A percentile compares a stretch with the other conserved stretches of the same genome.
phyloP scores from a whole-genome alignment of 64 coral and sea anemone species.

The Pocillopora damicornis region DNA sequence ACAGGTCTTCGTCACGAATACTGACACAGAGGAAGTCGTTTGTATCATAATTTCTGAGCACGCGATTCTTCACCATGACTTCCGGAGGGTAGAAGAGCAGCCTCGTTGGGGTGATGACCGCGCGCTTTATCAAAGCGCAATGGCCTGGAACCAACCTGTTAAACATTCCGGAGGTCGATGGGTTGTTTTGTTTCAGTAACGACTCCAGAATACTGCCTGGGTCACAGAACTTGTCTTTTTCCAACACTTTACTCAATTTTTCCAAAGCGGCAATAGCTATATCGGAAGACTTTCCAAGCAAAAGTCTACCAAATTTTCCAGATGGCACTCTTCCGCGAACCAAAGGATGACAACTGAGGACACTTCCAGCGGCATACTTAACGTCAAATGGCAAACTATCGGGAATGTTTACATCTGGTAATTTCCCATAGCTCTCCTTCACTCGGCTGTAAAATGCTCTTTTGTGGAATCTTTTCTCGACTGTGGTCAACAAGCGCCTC shows the following conservation, averaged over 20 bases:
- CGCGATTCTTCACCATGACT: constrained; percentile 92
- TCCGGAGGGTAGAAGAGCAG: constrained; percentile 69
- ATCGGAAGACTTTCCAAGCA: constrained; percentile 47
- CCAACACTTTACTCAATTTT: constrained; percentile 45
- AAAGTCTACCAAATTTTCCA: constrained; percentile 32
- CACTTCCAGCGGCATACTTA: constrained; percentile 57
- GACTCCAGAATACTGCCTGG: constrained; percentile 37
- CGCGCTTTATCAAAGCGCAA: constrained; percentile 82
- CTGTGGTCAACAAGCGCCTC: neutral
- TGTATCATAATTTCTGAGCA: constrained; percentile 73
- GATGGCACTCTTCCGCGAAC: constrained; percentile 39
- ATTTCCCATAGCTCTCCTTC: constrained; percentile 13
- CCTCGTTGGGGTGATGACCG: constrained; percentile 85
- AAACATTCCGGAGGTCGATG: constrained; percentile 30
- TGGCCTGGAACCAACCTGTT: constrained; percentile 62
- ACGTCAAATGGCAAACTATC: constrained; percentile 51
- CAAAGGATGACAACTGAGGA: constrained; percentile 55
- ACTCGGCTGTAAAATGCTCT: constrained; percentile 19
- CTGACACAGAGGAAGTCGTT: constrained; percentile 78
- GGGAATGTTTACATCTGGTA: constrained; percentile 22
- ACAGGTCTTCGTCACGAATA: constrained; percentile 90
- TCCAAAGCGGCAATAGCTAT: constrained; percentile 34
- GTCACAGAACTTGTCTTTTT: constrained; percentile 64
- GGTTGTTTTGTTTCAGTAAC: constrained; percentile 49
- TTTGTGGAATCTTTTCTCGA: constrained; percentile 32